These are phyloP conservation scores for Athripsodes cinereus DNA, from an alignment of 2,888 invertebrate genomes.

Conservation along the genomic window DNA sequence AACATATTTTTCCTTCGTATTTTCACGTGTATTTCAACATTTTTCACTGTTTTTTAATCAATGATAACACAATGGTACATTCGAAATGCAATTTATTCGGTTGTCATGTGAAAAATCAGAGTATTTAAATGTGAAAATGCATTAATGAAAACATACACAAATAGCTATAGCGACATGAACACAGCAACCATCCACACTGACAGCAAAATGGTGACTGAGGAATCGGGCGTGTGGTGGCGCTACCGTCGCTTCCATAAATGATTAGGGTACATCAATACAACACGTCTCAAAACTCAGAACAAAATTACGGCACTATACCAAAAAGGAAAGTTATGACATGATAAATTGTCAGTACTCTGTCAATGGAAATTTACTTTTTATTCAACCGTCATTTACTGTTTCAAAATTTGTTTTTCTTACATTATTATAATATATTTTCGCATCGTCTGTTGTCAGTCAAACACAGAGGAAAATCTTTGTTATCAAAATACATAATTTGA, in stretches of 20 bases:
- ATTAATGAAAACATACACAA: slow-evolving; percentile 18
- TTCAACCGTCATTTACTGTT: neutral
- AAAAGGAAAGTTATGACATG: too few relatives aligned
- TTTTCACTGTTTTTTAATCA: slow-evolving; percentile 6
- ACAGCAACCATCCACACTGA: slow-evolving; percentile 17
- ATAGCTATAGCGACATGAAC: slow-evolving; percentile 8
- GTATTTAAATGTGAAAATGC: slow-evolving; percentile 20
- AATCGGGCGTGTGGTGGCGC: slow-evolving; percentile 18
- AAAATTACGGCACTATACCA: too few relatives aligned
- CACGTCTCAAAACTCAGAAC: too few relatives aligned
- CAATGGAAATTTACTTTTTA: neutral
- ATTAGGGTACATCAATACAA: neutral
- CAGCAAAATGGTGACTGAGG: slow-evolving; percentile 21
- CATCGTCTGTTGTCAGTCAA: neutral
- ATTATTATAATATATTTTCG: neutral
- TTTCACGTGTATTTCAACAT: slow-evolving; percentile 6
- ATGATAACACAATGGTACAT: slow-evolving; percentile 6
- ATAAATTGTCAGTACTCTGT: too few relatives aligned
- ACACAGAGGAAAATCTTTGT: neutral
- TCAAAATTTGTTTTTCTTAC: neutral
- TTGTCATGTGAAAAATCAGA: slow-evolving; percentile 20
- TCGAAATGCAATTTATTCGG: slow-evolving; percentile 14
- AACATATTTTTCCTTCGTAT: too few relatives aligned
- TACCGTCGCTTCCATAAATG: slow-evolving; percentile 10
- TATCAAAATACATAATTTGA: too few relatives aligned